These are phyloP conservation scores for Darevskia mixta DNA, from an alignment of 2,797 vertebrate species.

Conservation along the genomic window DNA sequence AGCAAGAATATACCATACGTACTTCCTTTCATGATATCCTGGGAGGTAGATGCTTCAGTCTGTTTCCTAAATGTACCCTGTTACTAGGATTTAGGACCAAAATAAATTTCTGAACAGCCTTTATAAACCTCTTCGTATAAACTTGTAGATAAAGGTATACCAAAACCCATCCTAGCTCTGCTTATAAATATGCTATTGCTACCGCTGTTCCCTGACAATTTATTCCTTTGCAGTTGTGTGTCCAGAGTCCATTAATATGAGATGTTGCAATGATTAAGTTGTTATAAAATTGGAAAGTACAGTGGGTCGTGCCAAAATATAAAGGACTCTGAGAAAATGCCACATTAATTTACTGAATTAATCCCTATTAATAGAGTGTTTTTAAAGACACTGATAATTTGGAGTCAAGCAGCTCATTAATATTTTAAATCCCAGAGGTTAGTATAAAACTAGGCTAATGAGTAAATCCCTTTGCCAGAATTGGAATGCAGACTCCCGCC, in stretches of 20 bases:
- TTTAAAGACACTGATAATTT: slow-evolving; percentile 49
- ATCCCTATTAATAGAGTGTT: slow-evolving; percentile 47
- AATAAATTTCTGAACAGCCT: slow-evolving; percentile 28
- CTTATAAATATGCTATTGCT: slow-evolving; percentile 32
- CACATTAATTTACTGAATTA: slow-evolving; percentile 44
- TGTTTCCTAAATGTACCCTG: slow-evolving; percentile 16
- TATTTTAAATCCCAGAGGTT: slow-evolving; percentile 27
- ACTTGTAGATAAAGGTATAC: neutral
- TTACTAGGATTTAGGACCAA: slow-evolving; percentile 25
- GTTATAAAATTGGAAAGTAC: slow-evolving; percentile 16
- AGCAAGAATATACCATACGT: neutral
- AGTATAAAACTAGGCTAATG: slow-evolving; percentile 30
- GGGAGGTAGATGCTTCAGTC: neutral
- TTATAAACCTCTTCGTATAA: slow-evolving; percentile 4
- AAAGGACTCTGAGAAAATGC: slow-evolving; percentile 34
- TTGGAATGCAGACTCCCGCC: slow-evolving; percentile 28
- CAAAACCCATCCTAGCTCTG: neutral
- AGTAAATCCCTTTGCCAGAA: slow-evolving; percentile 19
- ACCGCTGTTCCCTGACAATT: slow-evolving; percentile 17
- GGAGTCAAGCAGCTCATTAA: slow-evolving; percentile 40
- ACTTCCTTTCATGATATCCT: neutral
- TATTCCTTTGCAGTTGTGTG: slow-evolving; percentile 29
- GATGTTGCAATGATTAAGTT: slow-evolving; percentile 29
- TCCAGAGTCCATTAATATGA: slow-evolving; percentile 22
- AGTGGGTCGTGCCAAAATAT: slow-evolving; percentile 23